phyloP scores from a whole-genome alignment of 2,113 vertebrate genomes.

The Indri indri region DNA sequence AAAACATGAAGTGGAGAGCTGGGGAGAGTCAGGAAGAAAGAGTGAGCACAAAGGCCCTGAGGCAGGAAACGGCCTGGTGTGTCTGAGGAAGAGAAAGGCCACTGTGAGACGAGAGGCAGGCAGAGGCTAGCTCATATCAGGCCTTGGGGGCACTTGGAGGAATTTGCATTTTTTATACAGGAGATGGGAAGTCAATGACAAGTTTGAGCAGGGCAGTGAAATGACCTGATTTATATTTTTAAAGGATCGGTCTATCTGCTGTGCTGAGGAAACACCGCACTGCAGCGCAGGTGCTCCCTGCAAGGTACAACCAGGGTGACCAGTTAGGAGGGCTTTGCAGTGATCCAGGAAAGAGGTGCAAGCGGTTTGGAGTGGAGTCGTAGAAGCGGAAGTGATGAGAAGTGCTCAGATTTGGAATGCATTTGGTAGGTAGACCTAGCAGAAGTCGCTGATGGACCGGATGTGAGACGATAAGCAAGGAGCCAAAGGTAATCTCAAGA shows the following conservation, averaged over 20 bases:
- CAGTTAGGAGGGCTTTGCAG: not conserved
- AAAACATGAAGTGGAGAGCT: not conserved
- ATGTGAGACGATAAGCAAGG: not conserved
- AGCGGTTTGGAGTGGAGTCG: not conserved
- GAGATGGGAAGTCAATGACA: not conserved
- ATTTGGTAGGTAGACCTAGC: not conserved
- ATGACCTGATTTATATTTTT: not conserved
- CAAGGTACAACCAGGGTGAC: not conserved
- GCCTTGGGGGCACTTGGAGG: not conserved
- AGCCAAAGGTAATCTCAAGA: not conserved
- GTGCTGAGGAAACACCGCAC: not conserved
- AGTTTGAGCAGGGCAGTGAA: not conserved
- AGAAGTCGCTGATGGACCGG: not conserved
- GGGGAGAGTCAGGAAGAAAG: not conserved
- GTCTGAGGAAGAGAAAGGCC: not conserved
- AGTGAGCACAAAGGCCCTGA: not conserved
- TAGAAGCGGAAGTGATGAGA: not conserved
- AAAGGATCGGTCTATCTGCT: not conserved
- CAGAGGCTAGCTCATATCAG: not conserved
- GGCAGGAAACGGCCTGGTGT: not conserved
- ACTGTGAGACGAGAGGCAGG: not conserved
- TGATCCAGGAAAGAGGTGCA: not conserved
- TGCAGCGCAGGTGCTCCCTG: not conserved
- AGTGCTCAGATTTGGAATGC: not conserved
- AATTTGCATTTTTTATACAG: not conserved